Percentiles rank a stretch among this genome's conserved stretches.
These are phyloP conservation scores for Hydrotaea diabolus DNA, from an alignment of 2,888 invertebrate species.

Conservation along the genomic window DNA sequence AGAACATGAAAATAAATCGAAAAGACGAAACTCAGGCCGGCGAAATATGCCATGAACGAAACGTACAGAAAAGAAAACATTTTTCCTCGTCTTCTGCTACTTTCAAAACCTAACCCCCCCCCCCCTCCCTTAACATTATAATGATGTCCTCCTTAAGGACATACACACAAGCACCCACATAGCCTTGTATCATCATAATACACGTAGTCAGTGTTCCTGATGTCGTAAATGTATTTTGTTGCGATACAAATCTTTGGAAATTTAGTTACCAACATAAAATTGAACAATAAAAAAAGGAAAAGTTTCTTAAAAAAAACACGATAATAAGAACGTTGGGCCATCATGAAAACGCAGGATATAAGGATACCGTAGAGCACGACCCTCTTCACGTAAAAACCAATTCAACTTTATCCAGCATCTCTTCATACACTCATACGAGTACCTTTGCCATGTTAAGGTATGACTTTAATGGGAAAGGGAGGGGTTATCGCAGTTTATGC, in stretches of 20 bases:
- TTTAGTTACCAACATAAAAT: conserved; percentile 50
- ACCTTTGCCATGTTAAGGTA: too few species aligned
- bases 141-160: conserved; percentile 17
- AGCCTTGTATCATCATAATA: neutral
- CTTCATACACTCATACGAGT: too few species aligned
- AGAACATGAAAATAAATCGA: neutral
- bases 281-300: conserved; percentile 8
- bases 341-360: too few species aligned
- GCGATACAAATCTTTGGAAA: conserved; percentile 55
- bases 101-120: neutral
- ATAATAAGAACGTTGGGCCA: neutral
- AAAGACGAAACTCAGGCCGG: neutral
- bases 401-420: too few species aligned
- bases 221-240: conserved; percentile 31
- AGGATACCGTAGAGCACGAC: too few species aligned
- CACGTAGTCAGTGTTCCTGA: conserved; percentile 4
- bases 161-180: neutral
- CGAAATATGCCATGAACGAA: neutral
- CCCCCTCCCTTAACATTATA: neutral
- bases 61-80: neutral
- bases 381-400: too few species aligned
- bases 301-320: neutral
- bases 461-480: too few species aligned
- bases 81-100: neutral
- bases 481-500: too few species aligned